Evolutionary conservation across 2,113 vertebrate genomes (phyloP).

Genomic region (rabbit (Oryctolagus cuniculus)): mOryCun1.1 NC_091433.1:59891501-59892000

Average conservation of each 20-base stretch:
- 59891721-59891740: constrained; percentile 32
- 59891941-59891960: background rate
- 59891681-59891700: background rate
- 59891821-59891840: background rate
- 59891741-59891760: constrained; percentile 22
- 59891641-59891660: background rate
- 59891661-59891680: constrained; percentile 51
- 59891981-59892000: background rate
- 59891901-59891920: background rate
- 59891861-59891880: constrained; percentile 50
- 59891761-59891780: constrained; percentile 48
- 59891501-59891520: background rate
- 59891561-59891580: background rate
- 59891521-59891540: background rate
- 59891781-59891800: constrained; percentile 57
- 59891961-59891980: background rate
- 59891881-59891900: constrained; percentile 35
- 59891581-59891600: background rate
- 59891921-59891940: background rate
- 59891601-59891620: background rate
- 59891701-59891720: constrained; percentile 53
- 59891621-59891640: background rate
- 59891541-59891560: background rate
- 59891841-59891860: constrained; percentile 46
- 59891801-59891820: constrained; percentile 60